A percentile compares a stretch with the other conserved stretches of the same genome.
These are phyloP conservation scores for Temnothorax curvispinosus DNA, from an alignment of 1,140 invertebrate species.

Conservation along the genomic window DNA sequence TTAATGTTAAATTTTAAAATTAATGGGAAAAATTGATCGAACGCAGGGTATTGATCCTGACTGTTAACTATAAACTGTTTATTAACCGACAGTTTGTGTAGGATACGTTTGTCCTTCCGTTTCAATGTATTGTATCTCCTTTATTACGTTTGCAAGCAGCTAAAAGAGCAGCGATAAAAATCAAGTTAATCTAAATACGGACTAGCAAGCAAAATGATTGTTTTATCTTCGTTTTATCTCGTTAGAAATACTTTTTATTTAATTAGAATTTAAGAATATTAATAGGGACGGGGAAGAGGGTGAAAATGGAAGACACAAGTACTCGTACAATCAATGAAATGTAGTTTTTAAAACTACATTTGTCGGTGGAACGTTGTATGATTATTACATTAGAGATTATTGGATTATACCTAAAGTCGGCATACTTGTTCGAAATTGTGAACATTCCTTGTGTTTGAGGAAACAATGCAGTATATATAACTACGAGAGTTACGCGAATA, in stretches of 20 bases:
- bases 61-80: background rate
- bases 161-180: background rate
- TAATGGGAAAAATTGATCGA: background rate
- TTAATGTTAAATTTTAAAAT: background rate
- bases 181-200: background rate
- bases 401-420: background rate
- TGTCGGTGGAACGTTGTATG: background rate
- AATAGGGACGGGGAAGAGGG: background rate
- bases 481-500: background rate
- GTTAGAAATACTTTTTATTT: background rate
- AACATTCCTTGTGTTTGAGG: background rate
- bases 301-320: background rate
- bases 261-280: background rate
- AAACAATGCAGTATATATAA: background rate
- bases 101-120: background rate
- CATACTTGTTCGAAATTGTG: slow-evolving; percentile 3
- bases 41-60: background rate
- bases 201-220: background rate
- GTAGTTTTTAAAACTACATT: background rate
- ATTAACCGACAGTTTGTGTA: background rate
- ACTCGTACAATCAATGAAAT: background rate
- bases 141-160: background rate
- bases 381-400: slow-evolving; percentile 6
- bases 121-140: background rate
- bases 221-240: background rate